A percentile compares a stretch with the other conserved stretches of the same genome.
Conservation (phyloP, 2,797 vertebrate species). For the Pipistrellus nathusii region DNA sequence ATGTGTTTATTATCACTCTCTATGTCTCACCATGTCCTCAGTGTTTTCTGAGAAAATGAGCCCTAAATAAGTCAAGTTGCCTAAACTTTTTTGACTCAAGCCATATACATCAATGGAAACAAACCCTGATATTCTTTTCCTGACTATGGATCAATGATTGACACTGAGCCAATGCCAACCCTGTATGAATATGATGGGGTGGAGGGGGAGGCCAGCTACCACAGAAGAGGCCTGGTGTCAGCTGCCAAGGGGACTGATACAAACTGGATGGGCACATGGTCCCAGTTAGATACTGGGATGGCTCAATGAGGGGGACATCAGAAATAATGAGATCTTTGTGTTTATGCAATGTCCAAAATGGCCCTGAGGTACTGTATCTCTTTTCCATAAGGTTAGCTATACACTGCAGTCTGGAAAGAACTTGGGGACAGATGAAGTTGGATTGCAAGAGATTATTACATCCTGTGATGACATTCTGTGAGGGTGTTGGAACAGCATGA, state of each 20-base stretch:
- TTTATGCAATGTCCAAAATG: background rate
- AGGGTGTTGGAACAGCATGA: background rate
- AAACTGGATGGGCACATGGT: background rate
- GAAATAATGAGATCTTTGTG: background rate
- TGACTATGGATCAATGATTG: background rate
- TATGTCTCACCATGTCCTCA: background rate
- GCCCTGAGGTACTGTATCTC: background rate
- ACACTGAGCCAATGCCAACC: background rate
- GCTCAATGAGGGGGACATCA: background rate
- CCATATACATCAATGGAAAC: background rate
- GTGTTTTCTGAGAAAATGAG: background rate
- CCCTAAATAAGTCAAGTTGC: background rate
- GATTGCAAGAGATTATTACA: background rate
- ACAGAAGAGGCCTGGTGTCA: background rate
- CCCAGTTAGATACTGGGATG: background rate
- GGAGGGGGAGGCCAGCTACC: background rate
- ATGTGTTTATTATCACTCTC: background rate
- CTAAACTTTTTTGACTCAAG: conserved; percentile 1
- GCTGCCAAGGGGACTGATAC: background rate
- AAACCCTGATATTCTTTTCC: background rate
- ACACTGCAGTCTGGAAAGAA: background rate
- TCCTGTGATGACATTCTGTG: background rate
- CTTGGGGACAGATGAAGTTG: background rate
- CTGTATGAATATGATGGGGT: background rate
- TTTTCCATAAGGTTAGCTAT: background rate